Conservation (phyloP, 1,140 invertebrate genomes). For the Drosophila lini region DNA sequence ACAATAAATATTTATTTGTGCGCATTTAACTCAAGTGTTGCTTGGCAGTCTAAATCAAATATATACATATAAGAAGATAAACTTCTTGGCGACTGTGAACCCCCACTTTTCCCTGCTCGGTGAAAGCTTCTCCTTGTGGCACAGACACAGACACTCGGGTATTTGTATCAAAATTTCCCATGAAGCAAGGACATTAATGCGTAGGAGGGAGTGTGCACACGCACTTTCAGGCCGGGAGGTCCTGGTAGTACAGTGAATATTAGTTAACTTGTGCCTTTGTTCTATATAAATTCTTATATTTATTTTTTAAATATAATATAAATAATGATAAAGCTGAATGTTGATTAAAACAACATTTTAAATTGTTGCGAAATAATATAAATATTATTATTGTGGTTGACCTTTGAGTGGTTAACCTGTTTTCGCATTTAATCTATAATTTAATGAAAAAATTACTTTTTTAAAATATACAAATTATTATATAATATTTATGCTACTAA, state of each 20-base stretch:
- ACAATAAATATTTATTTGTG: constrained; percentile 26
- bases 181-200: constrained; percentile 46
- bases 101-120: constrained; percentile 4
- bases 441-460: no score
- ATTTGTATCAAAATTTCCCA: constrained; percentile 16
- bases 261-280: neutral
- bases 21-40: constrained; percentile 51
- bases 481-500: neutral
- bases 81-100: constrained; percentile 33
- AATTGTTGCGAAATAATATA: neutral
- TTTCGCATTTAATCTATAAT: constrained; percentile 5
- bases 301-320: neutral
- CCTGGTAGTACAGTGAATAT: neutral
- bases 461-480: no score
- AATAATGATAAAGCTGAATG: neutral
- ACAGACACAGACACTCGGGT: constrained; percentile 16
- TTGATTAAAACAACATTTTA: neutral
- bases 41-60: constrained; percentile 62
- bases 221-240: constrained; percentile 6
- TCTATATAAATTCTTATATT: neutral
- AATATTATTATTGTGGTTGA: neutral
- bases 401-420: constrained; percentile 6
- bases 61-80: constrained; percentile 50
- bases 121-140: constrained; percentile 27
- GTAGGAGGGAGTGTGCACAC: constrained; percentile 22